Evolutionary conservation across 2,113 vertebrate genomes (phyloP), one percentile per base, ranked within the genome.

Genomic region (Chitala chitala): DNA sequence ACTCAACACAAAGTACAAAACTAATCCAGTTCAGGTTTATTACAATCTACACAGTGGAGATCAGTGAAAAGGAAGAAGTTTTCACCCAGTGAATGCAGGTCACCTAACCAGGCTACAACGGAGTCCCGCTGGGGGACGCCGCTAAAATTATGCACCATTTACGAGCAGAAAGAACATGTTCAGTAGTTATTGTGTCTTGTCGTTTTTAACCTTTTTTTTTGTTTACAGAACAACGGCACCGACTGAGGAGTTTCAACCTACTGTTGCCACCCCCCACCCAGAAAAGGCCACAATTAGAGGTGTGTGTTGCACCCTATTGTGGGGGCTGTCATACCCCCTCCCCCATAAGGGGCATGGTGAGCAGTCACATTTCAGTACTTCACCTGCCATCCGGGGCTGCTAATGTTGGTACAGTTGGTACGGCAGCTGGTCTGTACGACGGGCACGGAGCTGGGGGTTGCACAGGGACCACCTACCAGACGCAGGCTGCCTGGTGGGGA

Each of bases 1-100:
- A 93, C 87, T 90, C 87, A 90, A 92, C 91, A 92, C 91, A 84
- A 91, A 91, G 86, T 93, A 92, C 91, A 93, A 92, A 93, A 92
- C 89, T 91, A 92, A 90, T 91, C 81, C 86, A 78, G 86, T 89
- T 89, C 0, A 1, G 87, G 87, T 88, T 86, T 86, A 90, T 87
- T 89, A 85, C 87, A 81, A 86, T 92, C 89, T 91, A 92, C 92
- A 93, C 92, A 92, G 91, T 92, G 91, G 90, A 90, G 83, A 90
- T 90, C 80, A 90, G 90, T 90, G 90, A 91, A 91, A 92, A 75
- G 91, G 89, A 92, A 87, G 91, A 91, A 90, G 91, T 90, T 89
- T 90, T 91, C 89, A 88, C 90, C 91, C 88, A 86, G 88, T 91
- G 87, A 89, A 86, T 87, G 90, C 90, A 91, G 91, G 89, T 92